A percentile compares a stretch with the other conserved stretches of the same genome.
Conservation (phyloP, 2,113 vertebrate species). For the Anoplopoma fimbria region DNA sequence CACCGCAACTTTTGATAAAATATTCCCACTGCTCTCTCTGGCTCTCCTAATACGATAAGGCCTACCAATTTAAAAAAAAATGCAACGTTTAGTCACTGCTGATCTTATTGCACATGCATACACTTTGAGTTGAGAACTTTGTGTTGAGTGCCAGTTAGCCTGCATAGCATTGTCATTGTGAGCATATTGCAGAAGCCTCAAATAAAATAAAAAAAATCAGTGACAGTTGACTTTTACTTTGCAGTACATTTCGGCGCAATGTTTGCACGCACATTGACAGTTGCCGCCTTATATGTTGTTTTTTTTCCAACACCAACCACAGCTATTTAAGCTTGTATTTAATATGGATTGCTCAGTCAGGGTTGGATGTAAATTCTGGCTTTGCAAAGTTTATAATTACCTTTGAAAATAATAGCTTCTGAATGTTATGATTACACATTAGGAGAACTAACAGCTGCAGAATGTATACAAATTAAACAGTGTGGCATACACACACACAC, state of each 20-base stretch:
- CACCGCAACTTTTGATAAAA: not conserved
- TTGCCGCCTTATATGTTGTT: not conserved
- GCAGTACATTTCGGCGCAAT: too few species aligned
- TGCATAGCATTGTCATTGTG: too few species aligned
- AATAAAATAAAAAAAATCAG: too few species aligned
- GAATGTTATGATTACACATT: conserved; percentile 9
- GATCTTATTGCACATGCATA: too few species aligned
- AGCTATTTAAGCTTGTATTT: not conserved
- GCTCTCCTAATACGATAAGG: too few species aligned
- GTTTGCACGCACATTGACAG: not conserved
- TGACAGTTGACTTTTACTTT: not conserved
- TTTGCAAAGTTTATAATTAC: not conserved
- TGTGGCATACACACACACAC: not conserved
- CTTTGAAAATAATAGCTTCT: not conserved
- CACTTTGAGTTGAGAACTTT: too few species aligned
- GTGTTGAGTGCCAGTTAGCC: too few species aligned
- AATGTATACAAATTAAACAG: not conserved
- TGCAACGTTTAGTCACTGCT: too few species aligned
- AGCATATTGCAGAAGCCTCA: too few species aligned
- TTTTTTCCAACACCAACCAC: not conserved
- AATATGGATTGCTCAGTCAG: not conserved
- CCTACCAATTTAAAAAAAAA: too few species aligned
- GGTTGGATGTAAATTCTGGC: not conserved
- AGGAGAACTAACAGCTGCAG: conserved; percentile 11
- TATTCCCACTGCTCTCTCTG: not conserved